Conservation (phyloP, 2,888 invertebrate genomes). For the Hydrotaea diabolus region DNA sequence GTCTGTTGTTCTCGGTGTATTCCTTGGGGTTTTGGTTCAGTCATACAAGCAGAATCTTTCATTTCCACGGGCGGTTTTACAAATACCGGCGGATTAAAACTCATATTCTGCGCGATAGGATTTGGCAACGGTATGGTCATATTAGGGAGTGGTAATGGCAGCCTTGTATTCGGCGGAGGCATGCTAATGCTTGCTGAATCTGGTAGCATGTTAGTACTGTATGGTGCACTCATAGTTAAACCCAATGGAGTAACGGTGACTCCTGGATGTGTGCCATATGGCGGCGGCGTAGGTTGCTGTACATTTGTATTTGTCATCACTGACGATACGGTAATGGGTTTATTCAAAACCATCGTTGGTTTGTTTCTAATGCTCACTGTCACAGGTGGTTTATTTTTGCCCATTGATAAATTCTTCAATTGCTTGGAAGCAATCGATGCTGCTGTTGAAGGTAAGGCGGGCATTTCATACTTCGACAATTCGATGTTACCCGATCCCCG, state of each 20-base stretch:
- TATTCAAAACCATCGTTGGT: neutral
- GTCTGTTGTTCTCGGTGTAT: slow-evolving; percentile 64
- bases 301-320: neutral
- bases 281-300: neutral
- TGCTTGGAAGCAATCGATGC: neutral
- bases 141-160: neutral
- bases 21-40: slow-evolving; percentile 12
- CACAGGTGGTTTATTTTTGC: neutral
- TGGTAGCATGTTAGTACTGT: neutral
- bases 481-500: slow-evolving; percentile 36
- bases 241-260: neutral
- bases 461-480: neutral
- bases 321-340: neutral
- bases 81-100: neutral
- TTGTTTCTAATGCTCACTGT: slow-evolving; percentile 19
- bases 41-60: slow-evolving; percentile 14
- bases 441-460: neutral
- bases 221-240: neutral
- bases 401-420: neutral
- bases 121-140: neutral
- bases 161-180: neutral
- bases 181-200: neutral
- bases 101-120: neutral
- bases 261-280: neutral
- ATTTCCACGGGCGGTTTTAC: neutral